Base-by-base conservation (phyloP, 2,888 invertebrate genomes). In the Imbricaverruca yamaguchii region DNA sequence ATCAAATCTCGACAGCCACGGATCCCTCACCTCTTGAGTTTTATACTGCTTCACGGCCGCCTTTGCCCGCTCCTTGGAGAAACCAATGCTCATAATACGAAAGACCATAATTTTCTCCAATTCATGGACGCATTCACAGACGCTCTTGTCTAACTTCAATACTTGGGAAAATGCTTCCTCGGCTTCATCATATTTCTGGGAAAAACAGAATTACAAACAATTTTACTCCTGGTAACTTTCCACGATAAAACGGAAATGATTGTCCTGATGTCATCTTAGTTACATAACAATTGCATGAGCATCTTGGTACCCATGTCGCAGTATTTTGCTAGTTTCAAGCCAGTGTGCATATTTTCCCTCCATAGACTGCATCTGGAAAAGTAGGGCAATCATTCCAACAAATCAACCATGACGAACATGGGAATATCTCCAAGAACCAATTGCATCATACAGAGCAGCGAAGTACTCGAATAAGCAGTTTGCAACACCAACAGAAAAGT, bases 91-190 rank as follows among this genome's bases (percentile, higher is more conserved):
- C 65, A 86, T 86, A 80, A 88, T 85, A 84, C 87, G 87, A 80
- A 86, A 85, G 59, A 87, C 86, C 83, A 87, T 85, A 59, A 88
- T 87, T 83, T 87, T 85, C 83, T 85, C 84, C 80, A 88, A 84
- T 85, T 88, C 88, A 82, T 86, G 85, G 69, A 86, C 85, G 57
- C 88, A 88, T 83, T 88, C 88, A 81, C 86, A 86, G 86, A 87
- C 87, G 84, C 87, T 87, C 84, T 86, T 86, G 85, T 88, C 88
- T 85, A 88, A 85, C 84, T 87, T 87, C 84, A 88, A 85, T 63
- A 88, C 88, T 85, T 87, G 86, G 83, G 86, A 86, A 86, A 88
- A 88, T 56, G 87, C 86, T 83, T 87, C 85, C 84, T 88, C 88
- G 78, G 88, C 87, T 83, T 87, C 86, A 23, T 86, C 85, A 85